Evolutionary conservation across 2,888 invertebrate genomes (phyloP).

Genomic region (Meandrusa payeni): DNA sequence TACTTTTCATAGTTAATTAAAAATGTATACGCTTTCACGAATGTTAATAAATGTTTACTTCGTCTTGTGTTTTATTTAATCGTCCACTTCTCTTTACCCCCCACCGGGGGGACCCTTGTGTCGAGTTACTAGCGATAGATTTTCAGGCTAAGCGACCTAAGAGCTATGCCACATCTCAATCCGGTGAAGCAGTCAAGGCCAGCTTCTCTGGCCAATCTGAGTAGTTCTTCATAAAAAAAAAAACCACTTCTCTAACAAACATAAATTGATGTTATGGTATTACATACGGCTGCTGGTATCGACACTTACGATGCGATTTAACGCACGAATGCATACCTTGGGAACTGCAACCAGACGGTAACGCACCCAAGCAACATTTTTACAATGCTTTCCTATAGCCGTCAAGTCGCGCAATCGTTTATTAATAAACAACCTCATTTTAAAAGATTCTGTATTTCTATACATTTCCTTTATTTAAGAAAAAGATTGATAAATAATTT

Average conservation of each 20-base stretch:
- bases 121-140: too few relatives aligned
- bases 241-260: too few relatives aligned
- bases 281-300: not conserved
- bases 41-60: conserved; percentile 14
- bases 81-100: not conserved
- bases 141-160: too few relatives aligned
- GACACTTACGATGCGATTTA: conserved; percentile 6
- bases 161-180: too few relatives aligned
- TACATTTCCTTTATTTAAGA: too few relatives aligned
- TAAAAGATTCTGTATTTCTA: not conserved
- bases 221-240: too few relatives aligned
- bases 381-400: conserved; percentile 21
- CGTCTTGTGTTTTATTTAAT: conserved; percentile 21
- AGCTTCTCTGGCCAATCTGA: too few relatives aligned
- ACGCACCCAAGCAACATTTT: conserved; percentile 23
- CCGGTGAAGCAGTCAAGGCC: too few relatives aligned
- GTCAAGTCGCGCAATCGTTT: conserved; percentile 17
- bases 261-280: too few relatives aligned
- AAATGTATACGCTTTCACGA: not conserved
- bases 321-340: conserved; percentile 14
- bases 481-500: too few relatives aligned
- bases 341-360: conserved; percentile 8
- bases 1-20: too few relatives aligned
- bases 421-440: not conserved
- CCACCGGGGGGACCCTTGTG: too few relatives aligned